Base-by-base conservation (phyloP, 2,113 vertebrate genomes). In the Narcine bancroftii region DNA sequence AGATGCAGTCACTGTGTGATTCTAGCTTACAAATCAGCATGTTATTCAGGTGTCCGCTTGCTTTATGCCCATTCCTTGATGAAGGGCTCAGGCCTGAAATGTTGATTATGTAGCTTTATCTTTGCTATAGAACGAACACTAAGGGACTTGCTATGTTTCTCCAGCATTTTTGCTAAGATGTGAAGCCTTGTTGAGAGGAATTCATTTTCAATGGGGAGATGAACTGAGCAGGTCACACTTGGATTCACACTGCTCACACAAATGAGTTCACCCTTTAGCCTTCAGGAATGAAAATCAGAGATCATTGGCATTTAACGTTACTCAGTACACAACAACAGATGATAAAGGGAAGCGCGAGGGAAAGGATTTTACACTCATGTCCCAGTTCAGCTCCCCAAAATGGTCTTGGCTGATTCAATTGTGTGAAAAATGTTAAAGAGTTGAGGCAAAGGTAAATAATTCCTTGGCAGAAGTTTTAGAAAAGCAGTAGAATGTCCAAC, bases 371-470 rank as follows among this genome's bases (percentile, higher is more conserved):
- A 83, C 26, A 33, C n/a, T 83, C 29, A 83, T 33, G 26, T 39
- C 53, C 29, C n/a, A 36, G 3, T 87, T 87, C 3, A 21, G 6
- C 33, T 36, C 6, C 17, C 36, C 4, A 85, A 15, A 29, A 85
- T 33, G 36, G 33, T 73, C 33, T n/a, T 2, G 29, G 63, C 39
- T 45, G 24, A 33, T 6, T 5, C 39, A 69, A 21, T 91, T 69
- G n/a, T 26, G 47, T 42, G 45, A 69, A n/a, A 69, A 65, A 47
- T 45, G 63, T 91, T 91, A 47, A 91, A n/a, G 24, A 29, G 89
- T 60, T 87, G 81, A 69, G 63, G 10, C 15, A 26, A 69, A 91
- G 45, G 65, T 91, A 26, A 91, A 69, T 39, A 91, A 89, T 89
- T 65, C 15, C 56, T 63, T 10, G 33, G 53, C 56, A 89, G 56